Conservation (phyloP, 2,888 invertebrate genomes). For the Drosophila differens region DNA sequence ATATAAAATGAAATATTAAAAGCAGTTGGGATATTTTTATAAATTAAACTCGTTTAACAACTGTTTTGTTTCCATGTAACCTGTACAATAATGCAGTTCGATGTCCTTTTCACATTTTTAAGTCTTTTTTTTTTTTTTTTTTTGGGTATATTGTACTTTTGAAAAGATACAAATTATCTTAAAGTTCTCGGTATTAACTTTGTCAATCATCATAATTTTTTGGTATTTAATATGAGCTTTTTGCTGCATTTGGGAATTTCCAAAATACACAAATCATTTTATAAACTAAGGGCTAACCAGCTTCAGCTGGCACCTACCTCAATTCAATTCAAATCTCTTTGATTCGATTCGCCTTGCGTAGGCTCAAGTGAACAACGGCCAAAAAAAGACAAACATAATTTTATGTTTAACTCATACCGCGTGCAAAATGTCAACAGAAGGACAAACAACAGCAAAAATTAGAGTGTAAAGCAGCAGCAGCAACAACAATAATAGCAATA, state of each 20-base stretch:
- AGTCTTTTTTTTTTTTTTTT: background rate
- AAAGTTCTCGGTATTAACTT: constrained; percentile 17
- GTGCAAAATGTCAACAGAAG: constrained; percentile 82
- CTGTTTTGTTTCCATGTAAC: constrained; percentile 14
- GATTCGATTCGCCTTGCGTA: constrained; percentile 34
- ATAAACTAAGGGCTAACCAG: constrained; percentile 16
- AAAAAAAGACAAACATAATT: constrained; percentile 16
- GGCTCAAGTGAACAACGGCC: constrained; percentile 35
- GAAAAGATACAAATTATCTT: constrained; percentile 3
- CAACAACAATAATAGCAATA: constrained; percentile 36
- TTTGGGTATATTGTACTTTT: constrained; percentile 10
- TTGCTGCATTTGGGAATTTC: constrained; percentile 21
- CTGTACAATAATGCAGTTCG: constrained; percentile 34
- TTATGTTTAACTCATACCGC: constrained; percentile 47
- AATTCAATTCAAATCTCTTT: constrained; percentile 7
- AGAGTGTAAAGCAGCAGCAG: constrained; percentile 34
- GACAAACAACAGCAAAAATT: constrained; percentile 66
- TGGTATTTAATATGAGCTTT: background rate
- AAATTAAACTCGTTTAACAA: constrained; percentile 29
- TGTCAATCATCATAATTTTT: constrained; percentile 13
- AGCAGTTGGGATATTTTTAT: background rate
- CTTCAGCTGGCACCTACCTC: constrained; percentile 29
- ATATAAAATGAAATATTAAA: background rate
- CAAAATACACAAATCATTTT: constrained; percentile 2
- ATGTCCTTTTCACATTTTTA: constrained; percentile 29